Evolutionary conservation across 2,113 vertebrate species (phyloP).

Genomic region (Perognathus longimembris): DNA sequence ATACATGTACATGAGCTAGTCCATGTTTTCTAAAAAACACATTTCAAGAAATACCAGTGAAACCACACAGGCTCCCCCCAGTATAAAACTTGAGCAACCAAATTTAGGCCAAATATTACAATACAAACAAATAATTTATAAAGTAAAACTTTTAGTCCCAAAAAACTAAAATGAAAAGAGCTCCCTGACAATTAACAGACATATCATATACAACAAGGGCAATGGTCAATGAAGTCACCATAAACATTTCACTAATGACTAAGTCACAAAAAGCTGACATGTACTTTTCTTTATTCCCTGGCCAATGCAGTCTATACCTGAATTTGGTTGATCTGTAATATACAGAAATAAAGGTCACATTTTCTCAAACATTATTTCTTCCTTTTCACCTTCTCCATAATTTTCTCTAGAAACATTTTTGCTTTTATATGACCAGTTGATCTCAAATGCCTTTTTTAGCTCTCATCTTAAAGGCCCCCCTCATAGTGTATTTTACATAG

Average conservation of each 20-base stretch:
- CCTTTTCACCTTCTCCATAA: conserved; percentile 15
- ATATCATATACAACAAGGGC: neutral
- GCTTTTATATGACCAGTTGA: conserved; percentile 76
- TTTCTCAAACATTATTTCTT: neutral
- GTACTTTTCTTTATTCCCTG: neutral
- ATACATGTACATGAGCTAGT: no score
- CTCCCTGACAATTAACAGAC: neutral
- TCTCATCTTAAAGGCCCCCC: no score
- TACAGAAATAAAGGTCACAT: conserved; percentile 19
- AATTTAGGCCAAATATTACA: conserved; percentile 37
- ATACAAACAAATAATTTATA: conserved; percentile 47
- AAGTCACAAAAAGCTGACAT: neutral
- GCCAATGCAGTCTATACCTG: neutral
- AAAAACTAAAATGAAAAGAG: conserved; percentile 41
- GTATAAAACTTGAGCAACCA: conserved; percentile 42
- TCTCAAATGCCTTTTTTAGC: conserved; percentile 53
- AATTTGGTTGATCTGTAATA: neutral
- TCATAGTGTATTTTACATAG: no score
- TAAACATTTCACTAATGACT: neutral
- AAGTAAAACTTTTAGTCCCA: conserved; percentile 43
- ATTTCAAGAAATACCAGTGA: conserved; percentile 14
- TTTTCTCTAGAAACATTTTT: conserved; percentile 59
- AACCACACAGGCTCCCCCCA: neutral
- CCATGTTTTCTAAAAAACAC: no score
- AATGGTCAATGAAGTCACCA: no score